Conservation (phyloP, 2,113 vertebrate genomes). For the Bubo scandiacus region DNA sequence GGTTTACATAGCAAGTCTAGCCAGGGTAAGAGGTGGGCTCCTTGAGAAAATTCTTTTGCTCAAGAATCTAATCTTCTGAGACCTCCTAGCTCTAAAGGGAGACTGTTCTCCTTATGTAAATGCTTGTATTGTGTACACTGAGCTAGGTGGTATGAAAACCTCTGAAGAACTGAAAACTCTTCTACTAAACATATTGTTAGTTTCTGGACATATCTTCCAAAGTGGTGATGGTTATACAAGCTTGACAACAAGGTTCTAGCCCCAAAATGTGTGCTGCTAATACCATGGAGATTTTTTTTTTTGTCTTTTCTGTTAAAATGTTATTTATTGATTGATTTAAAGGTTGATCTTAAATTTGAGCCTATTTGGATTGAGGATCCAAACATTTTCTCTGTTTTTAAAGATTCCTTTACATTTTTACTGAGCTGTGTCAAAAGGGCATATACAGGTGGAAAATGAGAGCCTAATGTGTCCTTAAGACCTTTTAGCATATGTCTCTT, state of each 20-base stretch:
- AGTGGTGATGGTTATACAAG: not conserved
- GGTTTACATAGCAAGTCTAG: not conserved
- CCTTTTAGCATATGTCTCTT: not conserved
- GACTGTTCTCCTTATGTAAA: not conserved
- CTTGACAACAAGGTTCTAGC: not conserved
- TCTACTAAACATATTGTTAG: not conserved
- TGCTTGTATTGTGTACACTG: not conserved
- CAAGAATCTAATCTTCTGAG: not conserved
- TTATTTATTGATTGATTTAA: not conserved
- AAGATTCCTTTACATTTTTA: not conserved
- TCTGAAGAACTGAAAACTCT: not conserved
- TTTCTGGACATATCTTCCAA: not conserved
- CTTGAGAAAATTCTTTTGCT: not conserved
- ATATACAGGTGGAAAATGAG: not conserved
- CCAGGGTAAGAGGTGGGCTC: not conserved
- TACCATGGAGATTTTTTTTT: not conserved
- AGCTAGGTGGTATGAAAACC: not conserved
- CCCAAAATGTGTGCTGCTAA: not conserved
- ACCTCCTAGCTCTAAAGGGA: not conserved
- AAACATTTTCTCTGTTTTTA: not conserved
- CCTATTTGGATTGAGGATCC: not conserved
- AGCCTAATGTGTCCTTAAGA: not conserved
- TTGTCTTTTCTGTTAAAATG: not conserved
- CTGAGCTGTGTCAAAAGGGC: not conserved
- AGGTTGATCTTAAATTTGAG: not conserved